A percentile compares a stretch with the other conserved stretches of the same genome.
phyloP scores from a whole-genome alignment of 2,113 vertebrate genomes.

The Sturnus vulgaris region DNA sequence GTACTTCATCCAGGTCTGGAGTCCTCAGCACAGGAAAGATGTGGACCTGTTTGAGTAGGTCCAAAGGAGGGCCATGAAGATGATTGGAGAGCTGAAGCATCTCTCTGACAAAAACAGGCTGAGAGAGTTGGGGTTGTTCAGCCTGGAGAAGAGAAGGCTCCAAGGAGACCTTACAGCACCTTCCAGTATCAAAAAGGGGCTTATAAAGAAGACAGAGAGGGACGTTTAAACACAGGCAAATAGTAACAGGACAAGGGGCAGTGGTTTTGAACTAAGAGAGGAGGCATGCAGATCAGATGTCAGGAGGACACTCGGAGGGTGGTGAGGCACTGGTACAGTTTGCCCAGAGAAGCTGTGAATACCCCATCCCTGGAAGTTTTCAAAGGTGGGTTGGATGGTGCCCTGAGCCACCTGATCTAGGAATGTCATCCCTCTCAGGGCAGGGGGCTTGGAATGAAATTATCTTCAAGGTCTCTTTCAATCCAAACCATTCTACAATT shows the following conservation, averaged over 20 bases:
- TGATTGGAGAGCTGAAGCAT: background rate
- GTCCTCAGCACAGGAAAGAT: background rate
- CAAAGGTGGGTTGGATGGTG: background rate
- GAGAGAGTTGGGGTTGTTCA: background rate
- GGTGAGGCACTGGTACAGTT: background rate
- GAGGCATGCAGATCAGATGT: background rate
- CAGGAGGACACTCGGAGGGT: background rate
- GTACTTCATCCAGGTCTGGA: background rate
- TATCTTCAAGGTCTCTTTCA: background rate
- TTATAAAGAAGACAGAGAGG: background rate
- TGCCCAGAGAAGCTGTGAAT: background rate
- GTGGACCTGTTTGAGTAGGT: background rate
- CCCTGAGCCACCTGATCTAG: background rate
- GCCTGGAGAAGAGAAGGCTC: background rate
- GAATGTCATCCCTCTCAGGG: background rate
- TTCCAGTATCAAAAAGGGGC: background rate
- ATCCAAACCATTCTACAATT: background rate
- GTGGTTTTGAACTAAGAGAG: background rate
- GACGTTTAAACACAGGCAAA: background rate
- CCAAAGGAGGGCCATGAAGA: background rate
- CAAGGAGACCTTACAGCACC: background rate
- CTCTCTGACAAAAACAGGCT: background rate
- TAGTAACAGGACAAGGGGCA: background rate
- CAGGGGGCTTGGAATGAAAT: background rate
- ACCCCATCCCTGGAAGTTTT: background rate